Evolutionary conservation across 2,797 vertebrate species (phyloP).

Genomic region (Moxostoma hubbsi): DNA sequence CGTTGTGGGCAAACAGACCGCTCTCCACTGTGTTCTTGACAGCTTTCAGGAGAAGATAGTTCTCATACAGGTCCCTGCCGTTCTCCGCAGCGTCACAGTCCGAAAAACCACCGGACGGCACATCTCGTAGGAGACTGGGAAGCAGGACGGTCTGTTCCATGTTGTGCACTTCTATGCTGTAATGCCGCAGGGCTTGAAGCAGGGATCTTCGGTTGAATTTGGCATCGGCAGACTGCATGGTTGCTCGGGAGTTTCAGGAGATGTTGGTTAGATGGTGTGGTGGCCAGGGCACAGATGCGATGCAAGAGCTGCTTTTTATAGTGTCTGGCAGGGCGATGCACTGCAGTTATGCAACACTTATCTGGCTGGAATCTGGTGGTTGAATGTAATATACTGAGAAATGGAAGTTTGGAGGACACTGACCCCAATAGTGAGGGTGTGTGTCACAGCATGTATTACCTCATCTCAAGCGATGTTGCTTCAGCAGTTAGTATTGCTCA

Average conservation of each 20-base stretch:
- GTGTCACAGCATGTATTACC: conserved; percentile 45
- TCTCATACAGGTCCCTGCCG: conserved; percentile 76
- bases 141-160: conserved; percentile 91
- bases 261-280: conserved; percentile 53
- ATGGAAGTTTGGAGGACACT: conserved; percentile 33
- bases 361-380: conserved; percentile 48
- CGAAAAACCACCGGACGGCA: conserved; percentile 65
- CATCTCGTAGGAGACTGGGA: conserved; percentile 85
- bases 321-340: conserved; percentile 22
- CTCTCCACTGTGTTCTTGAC: conserved; percentile 81
- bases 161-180: conserved; percentile 76
- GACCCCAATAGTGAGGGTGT: conserved; percentile 33
- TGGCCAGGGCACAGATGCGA: conserved; percentile 61
- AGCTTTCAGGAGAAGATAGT: conserved; percentile 85
- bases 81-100: conserved; percentile 44
- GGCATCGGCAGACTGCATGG: conserved; percentile 75
- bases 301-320: conserved; percentile 69
- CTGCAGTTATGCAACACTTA: conserved; percentile 61
- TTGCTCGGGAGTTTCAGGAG: conserved; percentile 53
- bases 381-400: conserved; percentile 46
- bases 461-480: neutral
- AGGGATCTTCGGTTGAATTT: conserved; percentile 75
- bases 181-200: conserved; percentile 75
- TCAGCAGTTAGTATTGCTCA: no score
- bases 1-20: conserved; percentile 67